Conservation (phyloP, 35 echinoderm and acorn worm genomes). For the Eucidaris tribuloides region DNA sequence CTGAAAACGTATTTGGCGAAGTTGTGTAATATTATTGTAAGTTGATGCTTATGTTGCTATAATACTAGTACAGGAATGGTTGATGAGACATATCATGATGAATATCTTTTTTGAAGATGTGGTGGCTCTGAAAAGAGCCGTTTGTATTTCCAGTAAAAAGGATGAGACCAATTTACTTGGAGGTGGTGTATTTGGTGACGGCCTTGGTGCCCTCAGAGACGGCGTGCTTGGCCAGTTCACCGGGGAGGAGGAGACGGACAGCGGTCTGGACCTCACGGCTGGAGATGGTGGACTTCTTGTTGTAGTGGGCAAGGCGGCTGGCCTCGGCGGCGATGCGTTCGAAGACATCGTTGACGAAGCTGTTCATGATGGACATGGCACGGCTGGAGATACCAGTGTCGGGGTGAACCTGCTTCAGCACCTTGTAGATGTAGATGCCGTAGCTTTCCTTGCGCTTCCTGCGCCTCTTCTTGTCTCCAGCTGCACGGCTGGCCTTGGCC, state of each 20-base stretch:
- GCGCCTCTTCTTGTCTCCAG: slow-evolving; percentile 44
- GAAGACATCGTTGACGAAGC: slow-evolving; percentile 89
- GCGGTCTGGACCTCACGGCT: slow-evolving; percentile 75
- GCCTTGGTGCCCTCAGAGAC: slow-evolving; percentile 81
- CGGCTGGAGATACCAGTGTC: slow-evolving; percentile 92
- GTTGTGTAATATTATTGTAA: too few relatives aligned
- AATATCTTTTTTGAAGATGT: slow-evolving; percentile 53
- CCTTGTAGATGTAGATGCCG: slow-evolving; percentile 96
- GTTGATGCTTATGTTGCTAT: too few relatives aligned
- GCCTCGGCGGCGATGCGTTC: slow-evolving; percentile 80
- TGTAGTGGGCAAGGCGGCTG: slow-evolving; percentile 75
- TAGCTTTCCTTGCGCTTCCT: slow-evolving; percentile 70
- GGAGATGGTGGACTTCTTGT: slow-evolving; percentile 88
- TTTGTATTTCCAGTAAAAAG: slow-evolving; percentile 11
- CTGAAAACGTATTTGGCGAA: too few relatives aligned
- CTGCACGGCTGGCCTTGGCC: slow-evolving; percentile 21
- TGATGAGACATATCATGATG: too few relatives aligned
- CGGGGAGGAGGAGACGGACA: slow-evolving; percentile 89
- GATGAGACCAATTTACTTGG: not conserved
- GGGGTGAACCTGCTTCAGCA: slow-evolving; percentile 95
- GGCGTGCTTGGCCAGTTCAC: slow-evolving; percentile 91
- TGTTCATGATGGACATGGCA: slow-evolving; percentile 98
- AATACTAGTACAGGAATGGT: too few relatives aligned
- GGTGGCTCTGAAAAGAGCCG: slow-evolving; percentile 82
- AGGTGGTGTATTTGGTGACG: slow-evolving; percentile 72